A percentile compares a stretch with the other conserved stretches of the same genome.
phyloP scores from a whole-genome alignment of 2,113 vertebrate genomes.

The Raja brachyura region DNA sequence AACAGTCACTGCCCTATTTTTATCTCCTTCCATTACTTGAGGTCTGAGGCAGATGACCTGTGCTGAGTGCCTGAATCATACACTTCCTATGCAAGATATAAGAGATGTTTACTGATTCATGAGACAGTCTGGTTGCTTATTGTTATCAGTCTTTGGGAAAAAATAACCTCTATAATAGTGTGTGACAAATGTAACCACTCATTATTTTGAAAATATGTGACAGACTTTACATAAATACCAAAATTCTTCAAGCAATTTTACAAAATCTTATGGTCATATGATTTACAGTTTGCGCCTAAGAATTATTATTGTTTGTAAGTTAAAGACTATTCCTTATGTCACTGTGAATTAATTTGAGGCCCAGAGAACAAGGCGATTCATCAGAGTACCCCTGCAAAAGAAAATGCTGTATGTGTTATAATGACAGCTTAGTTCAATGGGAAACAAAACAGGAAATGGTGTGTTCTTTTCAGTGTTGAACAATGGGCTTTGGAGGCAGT shows the following conservation, averaged over 20 bases:
- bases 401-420: not conserved
- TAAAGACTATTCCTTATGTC: not conserved
- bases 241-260: not conserved
- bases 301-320: not conserved
- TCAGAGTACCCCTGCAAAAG: not conserved
- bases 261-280: not conserved
- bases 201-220: not conserved
- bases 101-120: not conserved
- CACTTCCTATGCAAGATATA: not conserved
- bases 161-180: not conserved
- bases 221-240: not conserved
- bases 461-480: not conserved
- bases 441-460: not conserved
- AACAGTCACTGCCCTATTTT: not conserved
- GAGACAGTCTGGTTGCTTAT: not conserved
- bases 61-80: not conserved
- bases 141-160: not conserved
- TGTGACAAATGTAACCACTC: not conserved
- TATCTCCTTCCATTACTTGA: not conserved
- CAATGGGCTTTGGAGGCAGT: too few species aligned
- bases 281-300: not conserved
- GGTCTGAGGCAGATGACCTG: not conserved
- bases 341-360: not conserved
- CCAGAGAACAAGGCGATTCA: not conserved
- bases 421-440: not conserved